phyloP scores from a whole-genome alignment of 2,888 invertebrate genomes.

The Escarpia spicata region DNA sequence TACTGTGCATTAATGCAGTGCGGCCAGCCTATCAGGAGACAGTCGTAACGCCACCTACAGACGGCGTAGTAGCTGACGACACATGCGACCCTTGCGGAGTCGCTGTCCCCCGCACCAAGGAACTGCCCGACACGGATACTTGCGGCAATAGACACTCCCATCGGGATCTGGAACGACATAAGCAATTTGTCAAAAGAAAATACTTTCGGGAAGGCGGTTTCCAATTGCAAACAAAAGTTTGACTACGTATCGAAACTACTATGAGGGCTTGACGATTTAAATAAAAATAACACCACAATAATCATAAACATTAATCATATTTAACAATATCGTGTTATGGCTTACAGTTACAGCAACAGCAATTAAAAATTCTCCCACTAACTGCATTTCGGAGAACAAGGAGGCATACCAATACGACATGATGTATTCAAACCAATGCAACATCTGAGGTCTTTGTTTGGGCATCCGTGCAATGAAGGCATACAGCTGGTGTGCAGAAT shows the following conservation, averaged over 20 bases:
- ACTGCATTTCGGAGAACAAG: too few relatives aligned
- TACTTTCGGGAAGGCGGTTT: neutral
- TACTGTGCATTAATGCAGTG: neutral
- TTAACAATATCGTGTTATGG: too few relatives aligned
- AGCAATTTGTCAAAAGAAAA: neutral
- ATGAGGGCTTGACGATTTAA: neutral
- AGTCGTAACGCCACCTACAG: neutral
- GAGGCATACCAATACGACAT: too few relatives aligned
- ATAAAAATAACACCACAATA: neutral
- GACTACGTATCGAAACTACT: neutral
- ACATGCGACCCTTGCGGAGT: neutral
- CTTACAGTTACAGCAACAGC: too few relatives aligned
- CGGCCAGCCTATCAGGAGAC: neutral
- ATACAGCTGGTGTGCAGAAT: too few relatives aligned
- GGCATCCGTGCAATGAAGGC: too few relatives aligned
- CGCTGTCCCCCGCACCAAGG: neutral
- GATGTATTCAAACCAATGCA: too few relatives aligned
- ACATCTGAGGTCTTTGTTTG: too few relatives aligned
- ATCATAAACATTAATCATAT: neutral
- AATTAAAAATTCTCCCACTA: too few relatives aligned
- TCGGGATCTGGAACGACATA: neutral
- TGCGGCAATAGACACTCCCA: neutral
- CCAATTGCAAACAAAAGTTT: neutral
- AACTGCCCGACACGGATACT: neutral
- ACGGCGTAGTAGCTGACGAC: conserved; percentile 8